These are phyloP conservation scores for Clarias laeviceps DNA, from an alignment of 2,797 vertebrate genomes.

Conservation along the genomic window DNA sequence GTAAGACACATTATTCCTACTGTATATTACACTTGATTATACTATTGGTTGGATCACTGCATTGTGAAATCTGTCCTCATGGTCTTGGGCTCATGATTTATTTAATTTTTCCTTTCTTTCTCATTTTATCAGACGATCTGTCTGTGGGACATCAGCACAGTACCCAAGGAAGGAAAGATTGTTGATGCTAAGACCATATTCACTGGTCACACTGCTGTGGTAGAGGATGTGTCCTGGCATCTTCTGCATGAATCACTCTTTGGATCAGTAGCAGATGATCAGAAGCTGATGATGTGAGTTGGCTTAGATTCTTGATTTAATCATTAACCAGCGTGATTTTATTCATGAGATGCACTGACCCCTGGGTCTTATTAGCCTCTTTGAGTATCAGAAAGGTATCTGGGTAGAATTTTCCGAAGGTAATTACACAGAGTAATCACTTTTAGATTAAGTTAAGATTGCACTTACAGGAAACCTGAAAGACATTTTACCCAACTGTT, in stretches of 20 bases:
- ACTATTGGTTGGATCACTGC: background rate
- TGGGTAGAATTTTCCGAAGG: background rate
- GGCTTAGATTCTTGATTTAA: background rate
- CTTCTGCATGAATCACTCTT: slow-evolving; percentile 94
- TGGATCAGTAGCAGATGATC: slow-evolving; percentile 95
- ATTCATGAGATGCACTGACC: background rate
- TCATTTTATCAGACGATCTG: slow-evolving; percentile 85
- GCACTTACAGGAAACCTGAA: background rate
- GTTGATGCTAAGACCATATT: slow-evolving; percentile 98
- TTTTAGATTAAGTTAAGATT: too few relatives aligned
- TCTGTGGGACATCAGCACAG: slow-evolving; percentile 95
- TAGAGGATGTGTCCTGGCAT: slow-evolving; percentile 98
- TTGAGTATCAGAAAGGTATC: background rate
- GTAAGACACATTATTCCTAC: slow-evolving; percentile 69
- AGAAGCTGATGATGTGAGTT: slow-evolving; percentile 96
- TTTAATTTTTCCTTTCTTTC: background rate
- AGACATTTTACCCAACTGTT: background rate
- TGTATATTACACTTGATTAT: background rate
- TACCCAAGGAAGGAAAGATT: slow-evolving; percentile 95
- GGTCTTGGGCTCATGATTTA: background rate
- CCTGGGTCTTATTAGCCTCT: background rate
- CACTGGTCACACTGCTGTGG: slow-evolving; percentile 95
- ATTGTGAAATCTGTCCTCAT: background rate
- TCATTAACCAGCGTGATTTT: background rate
- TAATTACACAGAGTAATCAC: background rate